Evolutionary conservation across 2,113 vertebrate genomes (phyloP), one percentile per base, ranked within the genome.

Genomic region (Herpetotheres cachinnans): DNA sequence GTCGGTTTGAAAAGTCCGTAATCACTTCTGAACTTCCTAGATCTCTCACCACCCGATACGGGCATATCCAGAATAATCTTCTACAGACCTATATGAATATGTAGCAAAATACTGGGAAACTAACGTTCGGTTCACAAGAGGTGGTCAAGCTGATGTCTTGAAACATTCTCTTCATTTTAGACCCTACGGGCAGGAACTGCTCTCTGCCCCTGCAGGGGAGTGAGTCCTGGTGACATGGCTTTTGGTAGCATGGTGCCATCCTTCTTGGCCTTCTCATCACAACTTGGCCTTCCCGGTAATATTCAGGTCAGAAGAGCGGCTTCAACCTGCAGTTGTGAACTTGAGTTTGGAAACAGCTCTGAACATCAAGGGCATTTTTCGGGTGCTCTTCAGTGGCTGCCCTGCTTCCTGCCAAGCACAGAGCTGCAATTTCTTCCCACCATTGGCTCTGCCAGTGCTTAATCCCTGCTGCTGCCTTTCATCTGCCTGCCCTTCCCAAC

Each of bases 171-270:
- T 66, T 59, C 4, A 2, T 69, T 85, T 58, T 21, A 81, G 69
- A 36, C 18, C 52, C 7, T 74, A 13, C 29, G 36, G 55, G n/a
- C 65, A 69, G 82, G 82, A 83, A 10, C 32, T 65, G 50, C n/a
- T 80, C 55, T 30, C 30, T 83, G 56, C 34, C 17, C 42, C 65
- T 47, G 59, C 59, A 78, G 42, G 42, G 81, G 32, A 11, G 6
- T 34, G 59, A 67, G 19, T 70, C 40, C 34, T 1, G 0, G 16
- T 52, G 62, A 40, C 3, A 0, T 29, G 30, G 25, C 2, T 52
- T 78, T 82, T 38, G 29, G 19, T 49, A 19, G 30, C 25, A 0
- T 3, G 20, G 26, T 79, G 40, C 54, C 76, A 66, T 77, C 17
- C 36, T 76, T 58, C 46, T 42, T 42, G 42, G 42, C 42, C 42